Conservation (phyloP, 2,797 vertebrate genomes). For the Balearica regulorum region DNA sequence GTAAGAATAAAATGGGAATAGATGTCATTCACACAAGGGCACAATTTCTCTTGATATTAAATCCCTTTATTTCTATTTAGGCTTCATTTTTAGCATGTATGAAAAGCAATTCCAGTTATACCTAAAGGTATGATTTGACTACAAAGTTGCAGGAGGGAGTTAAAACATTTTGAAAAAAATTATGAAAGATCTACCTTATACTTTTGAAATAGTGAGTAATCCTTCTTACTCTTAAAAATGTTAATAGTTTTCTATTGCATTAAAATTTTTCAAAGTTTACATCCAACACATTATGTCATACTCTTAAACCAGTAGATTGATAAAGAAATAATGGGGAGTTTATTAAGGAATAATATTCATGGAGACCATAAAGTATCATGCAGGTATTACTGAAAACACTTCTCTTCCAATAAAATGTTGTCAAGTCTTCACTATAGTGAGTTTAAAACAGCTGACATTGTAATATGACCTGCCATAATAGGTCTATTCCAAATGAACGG, state of each 20-base stretch:
- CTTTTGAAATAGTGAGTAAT: neutral
- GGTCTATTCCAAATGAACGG: slow-evolving; percentile 23
- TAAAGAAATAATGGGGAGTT: neutral
- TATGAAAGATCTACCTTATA: neutral
- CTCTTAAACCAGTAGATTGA: neutral
- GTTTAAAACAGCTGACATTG: slow-evolving; percentile 15
- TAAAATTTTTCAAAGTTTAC: neutral
- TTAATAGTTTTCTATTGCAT: neutral
- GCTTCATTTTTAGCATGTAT: neutral
- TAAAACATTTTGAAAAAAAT: neutral
- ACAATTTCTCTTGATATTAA: neutral
- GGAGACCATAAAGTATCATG: neutral
- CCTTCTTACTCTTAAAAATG: neutral
- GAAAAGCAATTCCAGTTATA: neutral
- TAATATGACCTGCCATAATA: slow-evolving; percentile 6
- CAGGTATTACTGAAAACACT: neutral
- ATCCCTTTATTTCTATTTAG: neutral
- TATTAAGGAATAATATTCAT: neutral
- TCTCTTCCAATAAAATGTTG: neutral
- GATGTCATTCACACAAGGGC: neutral
- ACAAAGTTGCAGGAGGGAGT: neutral
- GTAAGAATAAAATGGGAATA: neutral
- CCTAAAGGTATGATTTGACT: neutral
- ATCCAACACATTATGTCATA: neutral
- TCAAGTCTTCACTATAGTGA: neutral